A percentile compares a stretch with the other conserved stretches of the same genome.
phyloP scores from a whole-genome alignment of 2,797 vertebrate genomes.

The Squalus acanthias region DNA sequence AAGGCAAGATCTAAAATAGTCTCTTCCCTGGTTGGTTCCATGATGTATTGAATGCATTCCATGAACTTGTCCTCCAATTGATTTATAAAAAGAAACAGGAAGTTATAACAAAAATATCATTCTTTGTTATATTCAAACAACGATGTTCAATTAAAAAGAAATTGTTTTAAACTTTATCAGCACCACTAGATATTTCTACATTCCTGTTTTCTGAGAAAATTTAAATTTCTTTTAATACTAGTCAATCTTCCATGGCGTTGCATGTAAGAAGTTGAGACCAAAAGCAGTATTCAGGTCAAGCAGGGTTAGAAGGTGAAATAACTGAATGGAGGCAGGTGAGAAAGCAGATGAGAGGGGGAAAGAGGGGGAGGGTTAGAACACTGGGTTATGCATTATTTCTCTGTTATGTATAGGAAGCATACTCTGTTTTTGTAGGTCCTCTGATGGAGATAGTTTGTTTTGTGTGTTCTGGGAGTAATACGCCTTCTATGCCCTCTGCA shows the following conservation, averaged over 20 bases:
- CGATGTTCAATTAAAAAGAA: too few relatives aligned
- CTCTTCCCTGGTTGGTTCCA: too few relatives aligned
- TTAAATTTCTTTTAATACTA: background rate
- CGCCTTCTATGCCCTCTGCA: background rate
- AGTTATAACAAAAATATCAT: background rate
- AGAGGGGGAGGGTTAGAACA: background rate
- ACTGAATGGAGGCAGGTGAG: background rate
- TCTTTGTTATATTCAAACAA: background rate
- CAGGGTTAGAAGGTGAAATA: background rate
- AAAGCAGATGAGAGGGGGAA: background rate
- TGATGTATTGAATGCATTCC: too few relatives aligned
- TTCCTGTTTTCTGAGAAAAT: background rate
- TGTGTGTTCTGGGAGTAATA: background rate
- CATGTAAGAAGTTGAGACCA: too few relatives aligned
- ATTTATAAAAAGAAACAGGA: background rate
- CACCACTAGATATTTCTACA: background rate
- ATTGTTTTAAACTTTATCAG: background rate
- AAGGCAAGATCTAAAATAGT: too few relatives aligned
- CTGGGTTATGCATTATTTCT: background rate
- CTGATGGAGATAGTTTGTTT: background rate
- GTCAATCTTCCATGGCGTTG: background rate
- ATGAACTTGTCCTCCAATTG: background rate
- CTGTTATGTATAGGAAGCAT: background rate
- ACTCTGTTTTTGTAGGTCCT: background rate
- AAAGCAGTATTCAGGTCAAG: slow-evolving; percentile 1